phyloP scores from a whole-genome alignment of 2,113 vertebrate genomes.

The Nibea albiflora region DNA sequence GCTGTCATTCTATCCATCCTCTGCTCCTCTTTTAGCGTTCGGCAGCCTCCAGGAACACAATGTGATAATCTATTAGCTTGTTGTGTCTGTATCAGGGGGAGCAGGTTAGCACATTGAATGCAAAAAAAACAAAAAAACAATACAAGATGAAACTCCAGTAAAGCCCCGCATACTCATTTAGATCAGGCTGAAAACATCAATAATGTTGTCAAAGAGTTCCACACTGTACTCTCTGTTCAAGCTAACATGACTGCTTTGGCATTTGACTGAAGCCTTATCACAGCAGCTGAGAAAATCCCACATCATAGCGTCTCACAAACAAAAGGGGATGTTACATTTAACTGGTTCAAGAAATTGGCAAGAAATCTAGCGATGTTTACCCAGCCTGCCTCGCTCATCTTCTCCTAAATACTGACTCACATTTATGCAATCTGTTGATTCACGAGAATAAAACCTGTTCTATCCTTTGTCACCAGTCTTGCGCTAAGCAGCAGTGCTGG shows the following conservation, averaged over 20 bases:
- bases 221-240: conserved; percentile 12
- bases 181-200: conserved; percentile 47
- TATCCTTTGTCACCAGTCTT: background rate
- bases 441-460: conserved; percentile 28
- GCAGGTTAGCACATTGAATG: conserved; percentile 12
- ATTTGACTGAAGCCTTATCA: conserved; percentile 43
- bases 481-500: conserved; percentile 9
- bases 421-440: conserved; percentile 43
- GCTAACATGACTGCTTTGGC: conserved; percentile 29
- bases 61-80: conserved; percentile 51
- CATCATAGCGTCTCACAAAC: conserved; percentile 44
- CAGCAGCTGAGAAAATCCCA: conserved; percentile 44
- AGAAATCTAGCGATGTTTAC: conserved; percentile 51
- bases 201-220: conserved; percentile 29
- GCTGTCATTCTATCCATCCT: conserved; percentile 26
- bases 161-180: conserved; percentile 34
- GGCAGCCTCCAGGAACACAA: conserved; percentile 39
- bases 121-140: conserved; percentile 10
- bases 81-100: conserved; percentile 46
- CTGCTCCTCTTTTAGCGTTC: conserved; percentile 41
- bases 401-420: conserved; percentile 4
- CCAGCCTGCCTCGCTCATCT: conserved; percentile 13
- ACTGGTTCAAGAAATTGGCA: conserved; percentile 59
- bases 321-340: conserved; percentile 55
- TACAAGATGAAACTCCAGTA: conserved; percentile 9